These are phyloP conservation scores for Polia nebulosa DNA, from an alignment of 2,888 invertebrate species.

Conservation along the genomic window DNA sequence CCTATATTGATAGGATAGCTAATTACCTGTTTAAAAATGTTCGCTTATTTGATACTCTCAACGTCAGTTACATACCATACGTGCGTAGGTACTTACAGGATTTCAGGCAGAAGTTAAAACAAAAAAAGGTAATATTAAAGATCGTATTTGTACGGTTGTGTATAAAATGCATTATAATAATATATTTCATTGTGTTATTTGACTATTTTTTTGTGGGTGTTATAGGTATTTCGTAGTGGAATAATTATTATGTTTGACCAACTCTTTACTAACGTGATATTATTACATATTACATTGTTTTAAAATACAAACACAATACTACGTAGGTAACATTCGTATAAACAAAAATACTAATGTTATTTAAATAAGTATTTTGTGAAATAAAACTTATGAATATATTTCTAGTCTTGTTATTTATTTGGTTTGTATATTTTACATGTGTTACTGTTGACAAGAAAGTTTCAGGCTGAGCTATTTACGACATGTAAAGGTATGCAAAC, in stretches of 20 bases:
- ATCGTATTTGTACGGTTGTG: background rate
- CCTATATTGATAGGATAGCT: slow-evolving; percentile 46
- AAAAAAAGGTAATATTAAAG: background rate
- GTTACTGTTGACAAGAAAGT: background rate
- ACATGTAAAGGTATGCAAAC: background rate
- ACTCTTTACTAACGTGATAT: background rate
- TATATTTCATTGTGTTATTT: background rate
- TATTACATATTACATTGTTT: background rate
- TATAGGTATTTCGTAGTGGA: too few species aligned
- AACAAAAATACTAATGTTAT: background rate
- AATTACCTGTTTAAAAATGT: slow-evolving; percentile 33
- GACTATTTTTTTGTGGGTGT: background rate
- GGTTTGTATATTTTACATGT: background rate
- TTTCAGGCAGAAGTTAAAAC: background rate
- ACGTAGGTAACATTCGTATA: background rate
- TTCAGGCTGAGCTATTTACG: background rate
- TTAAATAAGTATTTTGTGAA: background rate
- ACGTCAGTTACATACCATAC: background rate
- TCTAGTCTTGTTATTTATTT: background rate
- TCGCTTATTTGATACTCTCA: slow-evolving; percentile 1
- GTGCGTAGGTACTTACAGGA: background rate
- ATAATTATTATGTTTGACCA: background rate
- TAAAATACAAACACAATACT: background rate
- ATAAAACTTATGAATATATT: background rate
- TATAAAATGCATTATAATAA: background rate